Base-by-base conservation (phyloP, 2,113 vertebrate genomes). In the Rhinopomastus cyanomelas region DNA sequence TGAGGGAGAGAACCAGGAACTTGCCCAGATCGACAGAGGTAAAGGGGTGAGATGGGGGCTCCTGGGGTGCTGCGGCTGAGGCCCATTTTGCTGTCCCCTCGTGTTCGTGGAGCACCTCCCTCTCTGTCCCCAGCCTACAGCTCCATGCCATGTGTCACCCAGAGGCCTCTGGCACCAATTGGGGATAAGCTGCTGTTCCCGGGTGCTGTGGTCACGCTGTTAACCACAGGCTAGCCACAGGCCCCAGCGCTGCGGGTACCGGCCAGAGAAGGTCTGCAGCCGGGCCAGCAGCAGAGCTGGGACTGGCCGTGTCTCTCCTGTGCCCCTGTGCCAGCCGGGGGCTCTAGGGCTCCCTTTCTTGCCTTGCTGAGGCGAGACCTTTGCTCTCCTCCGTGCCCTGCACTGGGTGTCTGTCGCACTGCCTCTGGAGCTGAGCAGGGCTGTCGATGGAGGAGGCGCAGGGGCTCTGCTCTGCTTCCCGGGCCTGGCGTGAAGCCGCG, bases 1-100 rank as follows among this genome's bases (percentile, higher is more conserved):
- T 64, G 98, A 99, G 91, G 98, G 98, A 81, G 98, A 99, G 95
- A 99, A 99, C 96, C 98, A 98, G 95, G 98, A 99, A 95, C 97
- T 99, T 95, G 98, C 97, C 94, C 98, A 98, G 96, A 99, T 99
- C 60, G 98, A 99, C 92, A 98, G 98, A 98, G 98, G 98, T 99
- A 95, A 97, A 92, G 62, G 55, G 57, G 73, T 65, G 66, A 90
- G 83, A 60, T 53, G 87, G 36, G 42, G 83, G 85, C 37, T 57
- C 64, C 51, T 11, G 46, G 66, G 27, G 74, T 77, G 16, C 65
- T 52, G 26, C 22, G 9, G 34, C 37, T 78, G 74, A 90, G 72
- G 46, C 75, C 51, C 29, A 5, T 62, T 93, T 87, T 90, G 66
- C 52, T 81, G 86, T 79, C 80, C 34, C n/a, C 11, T 60, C 56